A percentile compares a stretch with the other conserved stretches of the same genome.
Evolutionary conservation across 1,140 invertebrate species (phyloP).

Genomic region (Anastrepha obliqua): DNA sequence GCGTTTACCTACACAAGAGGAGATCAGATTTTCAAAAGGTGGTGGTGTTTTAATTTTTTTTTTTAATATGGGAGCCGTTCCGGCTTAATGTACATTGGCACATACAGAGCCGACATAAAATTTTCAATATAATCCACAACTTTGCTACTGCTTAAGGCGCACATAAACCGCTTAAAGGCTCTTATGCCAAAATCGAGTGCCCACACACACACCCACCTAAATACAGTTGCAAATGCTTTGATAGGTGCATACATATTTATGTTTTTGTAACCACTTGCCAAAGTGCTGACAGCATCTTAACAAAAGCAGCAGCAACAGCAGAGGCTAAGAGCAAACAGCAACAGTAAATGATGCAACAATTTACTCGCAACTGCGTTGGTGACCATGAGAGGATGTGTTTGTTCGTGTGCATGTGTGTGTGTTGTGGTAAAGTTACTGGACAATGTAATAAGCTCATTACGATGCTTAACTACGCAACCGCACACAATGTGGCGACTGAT

Average conservation of each 20-base stretch:
- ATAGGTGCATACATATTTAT: not conserved
- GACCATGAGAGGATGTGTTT: not conserved
- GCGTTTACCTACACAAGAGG: too few species aligned
- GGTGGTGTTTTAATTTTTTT: too few species aligned
- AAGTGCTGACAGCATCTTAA: not conserved
- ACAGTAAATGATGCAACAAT: slow-evolving; percentile 39
- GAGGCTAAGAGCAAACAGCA: slow-evolving; percentile 11
- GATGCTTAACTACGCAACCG: slow-evolving; percentile 38
- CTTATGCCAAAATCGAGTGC: slow-evolving; percentile 11
- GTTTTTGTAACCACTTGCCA: not conserved
- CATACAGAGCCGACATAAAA: not conserved
- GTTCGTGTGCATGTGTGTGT: not conserved
- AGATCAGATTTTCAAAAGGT: too few species aligned
- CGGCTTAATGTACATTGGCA: too few species aligned
- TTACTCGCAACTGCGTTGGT: not conserved
- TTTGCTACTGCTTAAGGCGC: not conserved
- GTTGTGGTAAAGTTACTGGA: not conserved
- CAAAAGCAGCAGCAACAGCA: not conserved
- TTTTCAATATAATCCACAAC: not conserved
- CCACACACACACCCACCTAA: not conserved
- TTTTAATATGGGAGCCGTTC: too few species aligned
- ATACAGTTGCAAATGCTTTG: not conserved
- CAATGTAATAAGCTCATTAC: slow-evolving; percentile 48
- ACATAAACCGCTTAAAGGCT: not conserved
- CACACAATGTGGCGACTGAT: slow-evolving; percentile 24